phyloP scores from a whole-genome alignment of 2,888 invertebrate species.

The Lucinisca nassula region DNA sequence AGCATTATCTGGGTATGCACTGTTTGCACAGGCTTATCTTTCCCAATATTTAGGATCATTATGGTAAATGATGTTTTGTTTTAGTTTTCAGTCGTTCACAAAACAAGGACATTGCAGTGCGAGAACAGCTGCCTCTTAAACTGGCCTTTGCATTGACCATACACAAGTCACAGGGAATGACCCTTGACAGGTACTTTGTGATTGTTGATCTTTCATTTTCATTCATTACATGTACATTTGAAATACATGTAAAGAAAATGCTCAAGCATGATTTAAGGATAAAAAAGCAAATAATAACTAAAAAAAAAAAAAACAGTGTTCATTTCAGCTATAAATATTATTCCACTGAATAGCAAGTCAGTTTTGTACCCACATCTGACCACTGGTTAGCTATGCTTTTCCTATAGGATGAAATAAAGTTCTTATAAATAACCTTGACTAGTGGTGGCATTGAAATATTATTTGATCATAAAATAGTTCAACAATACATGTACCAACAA shows the following conservation, averaged over 20 bases:
- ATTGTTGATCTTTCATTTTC: neutral
- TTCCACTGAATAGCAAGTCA: too few relatives aligned
- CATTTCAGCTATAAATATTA: neutral
- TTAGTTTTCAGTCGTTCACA: slow-evolving; percentile 41
- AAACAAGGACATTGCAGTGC: slow-evolving; percentile 24
- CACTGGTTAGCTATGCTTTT: neutral
- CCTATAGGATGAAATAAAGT: neutral
- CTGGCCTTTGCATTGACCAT: slow-evolving; percentile 45
- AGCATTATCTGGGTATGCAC: too few relatives aligned
- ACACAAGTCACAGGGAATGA: slow-evolving; percentile 53
- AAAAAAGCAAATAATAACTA: neutral
- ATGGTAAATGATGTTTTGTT: slow-evolving; percentile 12
- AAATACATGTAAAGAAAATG: neutral
- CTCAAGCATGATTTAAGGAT: neutral
- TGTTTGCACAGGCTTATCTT: too few relatives aligned
- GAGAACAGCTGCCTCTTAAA: slow-evolving; percentile 39
- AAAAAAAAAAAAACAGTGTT: neutral
- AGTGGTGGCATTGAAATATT: neutral
- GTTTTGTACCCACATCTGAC: too few relatives aligned
- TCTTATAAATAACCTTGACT: neutral
- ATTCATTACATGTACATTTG: neutral
- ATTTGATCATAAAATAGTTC: neutral
- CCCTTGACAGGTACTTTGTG: slow-evolving; percentile 47
- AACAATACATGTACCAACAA: neutral
- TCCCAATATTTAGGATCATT: too few relatives aligned